phyloP scores from a whole-genome alignment of 2,797 vertebrate species.

The Rhinophrynus dorsalis region DNA sequence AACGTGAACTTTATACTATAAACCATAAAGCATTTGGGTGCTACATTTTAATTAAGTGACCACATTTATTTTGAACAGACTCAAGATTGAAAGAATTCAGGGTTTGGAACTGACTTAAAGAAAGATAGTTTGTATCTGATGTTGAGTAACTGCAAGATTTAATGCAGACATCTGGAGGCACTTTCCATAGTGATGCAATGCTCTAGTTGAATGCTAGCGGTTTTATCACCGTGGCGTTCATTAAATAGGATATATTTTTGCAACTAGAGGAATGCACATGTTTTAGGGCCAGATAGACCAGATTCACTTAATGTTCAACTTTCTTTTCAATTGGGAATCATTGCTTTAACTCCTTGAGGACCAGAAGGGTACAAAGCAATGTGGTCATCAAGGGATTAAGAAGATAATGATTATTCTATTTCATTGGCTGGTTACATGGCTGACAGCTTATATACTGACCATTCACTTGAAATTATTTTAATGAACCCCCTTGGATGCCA shows the following conservation, averaged over 20 bases:
- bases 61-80: conserved; percentile 16
- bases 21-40: conserved; percentile 3
- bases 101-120: conserved; percentile 3
- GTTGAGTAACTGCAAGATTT: conserved; percentile 1
- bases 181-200: conserved; percentile 24
- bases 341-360: no score
- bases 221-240: conserved; percentile 27
- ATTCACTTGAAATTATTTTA: no score
- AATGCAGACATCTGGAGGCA: conserved; percentile 27
- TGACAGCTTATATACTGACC: no score
- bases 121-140: conserved; percentile 1
- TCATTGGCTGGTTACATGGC: no score
- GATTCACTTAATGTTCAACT: no score
- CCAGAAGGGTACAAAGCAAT: no score
- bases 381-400: no score
- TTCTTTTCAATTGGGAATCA: no score
- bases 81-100: conserved; percentile 3
- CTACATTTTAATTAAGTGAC: conserved; percentile 13
- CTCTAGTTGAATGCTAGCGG: conserved; percentile 9
- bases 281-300: no score
- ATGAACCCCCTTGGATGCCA: no score
- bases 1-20: not conserved
- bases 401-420: no score
- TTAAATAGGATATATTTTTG: conserved; percentile 29
- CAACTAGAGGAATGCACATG: not conserved